phyloP scores from a whole-genome alignment of 2,113 vertebrate genomes.

The Paralichthys olivaceus region DNA sequence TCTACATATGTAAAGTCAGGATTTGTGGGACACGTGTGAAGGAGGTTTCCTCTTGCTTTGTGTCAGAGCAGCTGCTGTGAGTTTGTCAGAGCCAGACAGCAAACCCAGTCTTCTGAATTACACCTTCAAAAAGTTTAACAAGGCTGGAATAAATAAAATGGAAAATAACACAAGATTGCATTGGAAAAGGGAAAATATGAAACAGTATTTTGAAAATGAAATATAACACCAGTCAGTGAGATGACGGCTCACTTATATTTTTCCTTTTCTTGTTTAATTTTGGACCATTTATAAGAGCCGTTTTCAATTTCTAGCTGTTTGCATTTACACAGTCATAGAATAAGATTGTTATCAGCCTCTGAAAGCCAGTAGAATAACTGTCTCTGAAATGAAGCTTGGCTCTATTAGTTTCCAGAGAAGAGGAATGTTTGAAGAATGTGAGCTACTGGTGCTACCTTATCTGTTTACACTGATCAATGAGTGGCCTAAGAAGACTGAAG shows the following conservation, averaged over 20 bases:
- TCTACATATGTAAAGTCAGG: slow-evolving; percentile 46
- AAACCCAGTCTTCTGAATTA: slow-evolving; percentile 13
- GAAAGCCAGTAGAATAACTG: neutral
- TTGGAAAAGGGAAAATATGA: slow-evolving; percentile 18
- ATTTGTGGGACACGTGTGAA: slow-evolving; percentile 59
- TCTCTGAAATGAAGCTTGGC: neutral
- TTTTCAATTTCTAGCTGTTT: slow-evolving; percentile 17
- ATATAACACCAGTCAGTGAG: neutral
- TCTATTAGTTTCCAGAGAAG: slow-evolving; percentile 5
- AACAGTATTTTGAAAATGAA: slow-evolving; percentile 6
- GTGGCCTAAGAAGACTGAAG: slow-evolving; percentile 26
- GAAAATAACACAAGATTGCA: slow-evolving; percentile 22
- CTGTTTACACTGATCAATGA: slow-evolving; percentile 51
- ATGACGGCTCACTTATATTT: slow-evolving; percentile 6
- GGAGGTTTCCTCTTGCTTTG: slow-evolving; percentile 49
- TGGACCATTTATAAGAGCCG: neutral
- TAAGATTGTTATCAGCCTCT: neutral
- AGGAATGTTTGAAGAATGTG: slow-evolving; percentile 9
- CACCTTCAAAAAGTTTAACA: slow-evolving; percentile 26
- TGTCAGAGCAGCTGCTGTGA: slow-evolving; percentile 44
- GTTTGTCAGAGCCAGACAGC: slow-evolving; percentile 15
- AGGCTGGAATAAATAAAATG: slow-evolving; percentile 20
- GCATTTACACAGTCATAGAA: neutral
- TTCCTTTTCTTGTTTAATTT: neutral
- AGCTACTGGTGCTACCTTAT: slow-evolving; percentile 45